Evolutionary conservation across 2,797 vertebrate species (phyloP).

Genomic region (Passerculus sandwichensis): DNA sequence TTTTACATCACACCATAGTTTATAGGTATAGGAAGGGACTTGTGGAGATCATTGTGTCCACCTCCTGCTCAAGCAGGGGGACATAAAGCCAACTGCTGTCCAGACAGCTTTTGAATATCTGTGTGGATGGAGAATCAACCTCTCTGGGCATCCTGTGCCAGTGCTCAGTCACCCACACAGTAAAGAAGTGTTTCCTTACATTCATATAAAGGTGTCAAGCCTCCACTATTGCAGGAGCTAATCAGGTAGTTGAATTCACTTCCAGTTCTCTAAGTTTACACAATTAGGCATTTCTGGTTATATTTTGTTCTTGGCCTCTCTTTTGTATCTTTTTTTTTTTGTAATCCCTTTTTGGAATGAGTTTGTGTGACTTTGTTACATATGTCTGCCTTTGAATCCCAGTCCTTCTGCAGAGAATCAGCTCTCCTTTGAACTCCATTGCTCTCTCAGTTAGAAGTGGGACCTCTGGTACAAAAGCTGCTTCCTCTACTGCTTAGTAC

Average conservation of each 20-base stretch:
- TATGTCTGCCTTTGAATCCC: not conserved
- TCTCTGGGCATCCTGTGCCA: not conserved
- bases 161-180: fast-evolving
- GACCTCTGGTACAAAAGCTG: not conserved
- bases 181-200: not conserved
- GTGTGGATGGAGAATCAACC: not conserved
- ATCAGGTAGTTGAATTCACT: not conserved
- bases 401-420: not conserved
- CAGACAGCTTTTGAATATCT: not conserved
- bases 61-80: not conserved
- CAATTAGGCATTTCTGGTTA: not conserved
- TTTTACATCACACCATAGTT: not conserved
- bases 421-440: not conserved
- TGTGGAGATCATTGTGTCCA: not conserved
- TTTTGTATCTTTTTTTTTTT: not conserved
- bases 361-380: not conserved
- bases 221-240: not conserved
- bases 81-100: not conserved
- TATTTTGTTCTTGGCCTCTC: not conserved
- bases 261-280: not conserved
- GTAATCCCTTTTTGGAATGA: not conserved
- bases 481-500: not conserved
- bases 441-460: not conserved
- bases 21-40: not conserved
- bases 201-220: not conserved